Evolutionary conservation across 2,888 invertebrate species (phyloP), one percentile per base, ranked within the genome.

Genomic region (Malthinus flaveolus): DNA sequence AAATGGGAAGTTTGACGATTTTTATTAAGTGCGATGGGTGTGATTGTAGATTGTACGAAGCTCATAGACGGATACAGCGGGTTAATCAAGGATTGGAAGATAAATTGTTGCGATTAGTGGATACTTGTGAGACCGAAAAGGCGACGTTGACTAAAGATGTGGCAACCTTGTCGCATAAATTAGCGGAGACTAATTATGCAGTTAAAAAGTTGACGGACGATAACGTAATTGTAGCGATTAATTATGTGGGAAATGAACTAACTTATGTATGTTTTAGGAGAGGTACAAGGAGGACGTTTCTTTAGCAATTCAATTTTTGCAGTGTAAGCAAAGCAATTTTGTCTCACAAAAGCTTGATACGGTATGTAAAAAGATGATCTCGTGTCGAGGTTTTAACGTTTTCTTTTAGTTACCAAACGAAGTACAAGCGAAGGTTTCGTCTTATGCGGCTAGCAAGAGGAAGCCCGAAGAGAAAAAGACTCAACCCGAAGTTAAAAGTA

Each of bases 81-180:
- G 88, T 97, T 37, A 97, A 97, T 80, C 95, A 96, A 82, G 91
- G 90, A 68, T 83, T 97, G 69, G 97, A 97, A 81, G 97, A 97
- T 77, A 97, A 96, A 77, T 80, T 97, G 61, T 81, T 97, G 60
- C 92, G 91, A 79, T 85, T 96, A 78, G 96, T 96, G 5, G 95
- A 95, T 79, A 89, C 91, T 73, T 93, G 91, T 82, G 92, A 95
- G 76, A 89, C 90, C 51, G 96, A 96, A 76, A 93, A 95, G 76
- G 87, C 86, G 68, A 87, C 89, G 68, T 81, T 95, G 65, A 92
- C 93, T 42, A 89, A 90, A 78, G 95, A 96, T 78, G 88, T 95
- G 66, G 91, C 93, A 7, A 89, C 89, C 49, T 79, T 95, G 63
- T 93, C 92, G 39, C 89, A 91, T 65, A 85, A 91, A 75, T 79